A percentile compares a stretch with the other conserved stretches of the same genome.
Evolutionary conservation across 1,140 invertebrate species (phyloP).

Genomic region (Dendroctonus valens): DNA sequence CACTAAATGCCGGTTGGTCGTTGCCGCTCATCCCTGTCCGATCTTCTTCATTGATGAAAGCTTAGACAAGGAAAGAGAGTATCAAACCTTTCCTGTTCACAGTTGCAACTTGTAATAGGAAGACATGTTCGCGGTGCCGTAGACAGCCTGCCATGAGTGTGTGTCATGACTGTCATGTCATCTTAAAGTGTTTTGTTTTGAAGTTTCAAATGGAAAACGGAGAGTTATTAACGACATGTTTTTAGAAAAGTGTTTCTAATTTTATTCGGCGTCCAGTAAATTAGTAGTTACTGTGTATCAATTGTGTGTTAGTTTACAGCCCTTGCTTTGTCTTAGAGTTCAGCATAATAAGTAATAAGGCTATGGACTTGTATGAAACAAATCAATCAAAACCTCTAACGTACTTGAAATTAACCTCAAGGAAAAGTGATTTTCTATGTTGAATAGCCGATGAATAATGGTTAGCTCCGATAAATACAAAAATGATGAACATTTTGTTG

Average conservation of each 20-base stretch:
- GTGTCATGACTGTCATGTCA: background rate
- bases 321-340: no score
- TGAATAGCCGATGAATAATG: background rate
- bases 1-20: no score
- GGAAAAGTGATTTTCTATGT: background rate
- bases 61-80: no score
- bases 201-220: background rate
- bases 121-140: no score
- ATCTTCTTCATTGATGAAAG: no score
- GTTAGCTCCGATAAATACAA: conserved; percentile 5
- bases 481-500: conserved; percentile 55
- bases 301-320: background rate
- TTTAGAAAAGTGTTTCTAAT: background rate
- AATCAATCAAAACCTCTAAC: background rate
- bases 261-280: background rate
- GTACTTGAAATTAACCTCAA: background rate
- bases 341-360: no score
- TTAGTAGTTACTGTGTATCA: background rate
- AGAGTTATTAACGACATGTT: background rate
- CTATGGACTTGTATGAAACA: background rate
- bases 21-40: no score
- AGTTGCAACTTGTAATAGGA: no score
- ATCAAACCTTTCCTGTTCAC: no score
- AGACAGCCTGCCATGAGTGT: background rate
- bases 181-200: background rate